Evolutionary conservation across 1,140 invertebrate species (phyloP).

Genomic region (Achroia grisella): DNA sequence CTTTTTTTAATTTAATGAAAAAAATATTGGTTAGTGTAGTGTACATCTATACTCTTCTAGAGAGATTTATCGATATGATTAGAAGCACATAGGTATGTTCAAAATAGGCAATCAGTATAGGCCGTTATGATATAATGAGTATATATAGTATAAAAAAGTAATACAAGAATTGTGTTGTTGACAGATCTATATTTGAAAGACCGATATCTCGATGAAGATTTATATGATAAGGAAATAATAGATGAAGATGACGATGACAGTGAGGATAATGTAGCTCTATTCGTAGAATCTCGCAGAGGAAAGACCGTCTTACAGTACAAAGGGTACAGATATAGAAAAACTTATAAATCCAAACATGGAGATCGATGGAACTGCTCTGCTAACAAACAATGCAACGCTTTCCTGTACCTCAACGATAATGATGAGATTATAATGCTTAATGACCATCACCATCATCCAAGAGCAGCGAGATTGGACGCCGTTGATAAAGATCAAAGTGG

Average conservation of each 20-base stretch:
- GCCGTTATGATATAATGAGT: too few relatives aligned
- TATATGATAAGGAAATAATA: background rate
- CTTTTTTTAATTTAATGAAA: too few relatives aligned
- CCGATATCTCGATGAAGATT: conserved; percentile 14
- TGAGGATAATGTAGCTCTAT: conserved; percentile 22
- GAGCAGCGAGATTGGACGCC: conserved; percentile 4
- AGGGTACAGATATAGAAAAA: conserved; percentile 38
- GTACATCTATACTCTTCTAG: too few relatives aligned
- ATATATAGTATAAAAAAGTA: background rate
- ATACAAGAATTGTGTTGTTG: background rate
- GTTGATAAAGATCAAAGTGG: conserved; percentile 22
- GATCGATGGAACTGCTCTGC: conserved; percentile 40
- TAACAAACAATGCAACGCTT: conserved; percentile 32
- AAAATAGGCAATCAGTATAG: too few relatives aligned
- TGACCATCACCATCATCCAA: background rate
- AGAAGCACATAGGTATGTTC: too few relatives aligned
- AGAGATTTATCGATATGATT: too few relatives aligned
- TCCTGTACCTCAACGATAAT: conserved; percentile 34
- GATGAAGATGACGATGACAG: background rate
- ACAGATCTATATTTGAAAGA: conserved; percentile 4
- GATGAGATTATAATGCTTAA: conserved; percentile 34
- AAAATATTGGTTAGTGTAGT: too few relatives aligned
- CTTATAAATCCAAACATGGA: conserved; percentile 31
- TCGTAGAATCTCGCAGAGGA: conserved; percentile 36
- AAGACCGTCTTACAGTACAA: conserved; percentile 40